phyloP scores from a whole-genome alignment of 2,113 vertebrate genomes.

The Oceanites oceanicus region DNA sequence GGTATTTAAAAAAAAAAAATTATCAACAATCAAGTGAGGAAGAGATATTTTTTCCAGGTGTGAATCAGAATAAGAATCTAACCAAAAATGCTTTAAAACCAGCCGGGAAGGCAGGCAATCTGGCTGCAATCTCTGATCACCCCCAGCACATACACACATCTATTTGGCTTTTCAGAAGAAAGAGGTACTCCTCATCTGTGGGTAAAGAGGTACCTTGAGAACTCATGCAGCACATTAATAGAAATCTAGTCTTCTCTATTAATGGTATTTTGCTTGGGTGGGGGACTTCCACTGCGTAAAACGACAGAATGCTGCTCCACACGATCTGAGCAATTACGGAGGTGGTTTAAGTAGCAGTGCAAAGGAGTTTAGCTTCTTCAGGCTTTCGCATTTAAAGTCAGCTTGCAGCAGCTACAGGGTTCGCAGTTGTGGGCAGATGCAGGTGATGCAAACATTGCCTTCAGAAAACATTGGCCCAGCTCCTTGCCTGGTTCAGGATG shows the following conservation, averaged over 20 bases:
- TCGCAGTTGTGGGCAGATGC: conserved; percentile 21
- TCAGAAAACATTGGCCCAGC: not conserved
- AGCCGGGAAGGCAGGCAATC: not conserved
- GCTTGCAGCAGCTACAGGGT: conserved; percentile 29
- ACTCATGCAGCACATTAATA: not conserved
- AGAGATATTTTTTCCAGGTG: not conserved
- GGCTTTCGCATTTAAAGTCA: conserved; percentile 39
- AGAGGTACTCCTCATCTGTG: not conserved
- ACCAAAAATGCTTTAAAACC: not conserved
- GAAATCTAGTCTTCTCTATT: not conserved
- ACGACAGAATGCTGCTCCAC: not conserved
- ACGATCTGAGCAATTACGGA: not conserved
- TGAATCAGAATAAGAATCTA: not conserved
- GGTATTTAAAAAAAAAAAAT: not conserved
- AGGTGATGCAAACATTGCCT: not conserved
- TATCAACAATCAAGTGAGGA: not conserved
- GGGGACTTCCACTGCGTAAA: not conserved
- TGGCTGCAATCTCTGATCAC: not conserved
- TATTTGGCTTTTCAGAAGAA: not conserved
- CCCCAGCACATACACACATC: not conserved
- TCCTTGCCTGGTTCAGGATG: not conserved
- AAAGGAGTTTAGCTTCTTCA: conserved; percentile 32
- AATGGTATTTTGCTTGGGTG: not conserved
- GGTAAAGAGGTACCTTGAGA: not conserved
- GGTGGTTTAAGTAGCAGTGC: not conserved